phyloP scores from a whole-genome alignment of 1,140 invertebrate species.

The Drosophila lowei region DNA sequence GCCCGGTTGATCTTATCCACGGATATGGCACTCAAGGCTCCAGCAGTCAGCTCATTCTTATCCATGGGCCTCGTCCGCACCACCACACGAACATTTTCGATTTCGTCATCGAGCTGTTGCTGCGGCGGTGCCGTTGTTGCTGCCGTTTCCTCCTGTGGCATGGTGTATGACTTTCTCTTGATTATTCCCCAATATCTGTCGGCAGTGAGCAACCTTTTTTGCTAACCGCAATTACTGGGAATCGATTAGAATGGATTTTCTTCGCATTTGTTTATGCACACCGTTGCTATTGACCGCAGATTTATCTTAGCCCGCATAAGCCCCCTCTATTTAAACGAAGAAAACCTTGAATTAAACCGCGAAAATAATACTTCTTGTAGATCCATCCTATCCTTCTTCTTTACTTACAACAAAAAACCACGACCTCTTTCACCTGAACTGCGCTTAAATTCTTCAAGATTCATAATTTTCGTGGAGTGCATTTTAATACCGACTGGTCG shows the following conservation, averaged over 20 bases:
- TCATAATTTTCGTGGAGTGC: too few species aligned
- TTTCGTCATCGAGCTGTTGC: conserved; percentile 83
- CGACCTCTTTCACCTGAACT: too few species aligned
- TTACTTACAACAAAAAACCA: too few species aligned
- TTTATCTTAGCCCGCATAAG: too few species aligned
- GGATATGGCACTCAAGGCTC: conserved; percentile 88
- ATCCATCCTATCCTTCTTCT: too few species aligned
- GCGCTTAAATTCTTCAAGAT: too few species aligned
- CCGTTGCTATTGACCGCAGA: conserved; percentile 55
- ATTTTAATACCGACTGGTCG: too few species aligned
- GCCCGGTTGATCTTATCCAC: conserved; percentile 90
- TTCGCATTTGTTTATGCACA: conserved; percentile 72
- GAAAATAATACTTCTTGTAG: too few species aligned
- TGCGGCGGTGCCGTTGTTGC: conserved; percentile 21
- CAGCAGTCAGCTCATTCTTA: conserved; percentile 89
- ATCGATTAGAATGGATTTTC: conserved; percentile 48
- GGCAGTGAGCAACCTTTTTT: conserved; percentile 7
- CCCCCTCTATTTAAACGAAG: too few species aligned
- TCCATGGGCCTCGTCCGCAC: conserved; percentile 94
- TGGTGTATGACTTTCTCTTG: conserved; percentile 12
- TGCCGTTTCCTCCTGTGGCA: conserved; percentile 60
- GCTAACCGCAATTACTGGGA: conserved; percentile 20
- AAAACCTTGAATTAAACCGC: too few species aligned
- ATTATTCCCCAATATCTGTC: conserved; percentile 5
- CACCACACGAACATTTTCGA: conserved; percentile 92